Evolutionary conservation across 2,113 vertebrate species (phyloP), one percentile per base, ranked within the genome.

Genomic region (Philantomba maxwellii): DNA sequence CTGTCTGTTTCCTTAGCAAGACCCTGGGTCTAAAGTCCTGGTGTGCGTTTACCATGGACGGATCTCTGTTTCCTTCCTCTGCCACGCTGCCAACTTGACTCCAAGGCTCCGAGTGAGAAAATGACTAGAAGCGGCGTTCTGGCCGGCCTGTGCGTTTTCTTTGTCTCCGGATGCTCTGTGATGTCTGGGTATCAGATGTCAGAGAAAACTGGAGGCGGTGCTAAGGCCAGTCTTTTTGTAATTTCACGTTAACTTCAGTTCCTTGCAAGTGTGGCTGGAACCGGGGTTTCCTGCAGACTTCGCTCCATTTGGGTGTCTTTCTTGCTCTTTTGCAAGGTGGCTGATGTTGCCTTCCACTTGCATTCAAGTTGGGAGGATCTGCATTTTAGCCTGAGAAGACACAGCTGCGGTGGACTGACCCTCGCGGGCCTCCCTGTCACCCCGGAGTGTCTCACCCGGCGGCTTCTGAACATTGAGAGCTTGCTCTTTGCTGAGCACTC

Each of bases 171-270:
- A 58, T 85, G 7, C 70, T 33, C 26, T 16, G 6, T 82, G 89
- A 8, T 95, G 45, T 93, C 90, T 95, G 91, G 51, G 14, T 91
- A 87, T 96, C 80, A 57, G 95, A 70, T 95, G 97, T 96, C 91
- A 57, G 45, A 87, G 94, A 60, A 60, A 94, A 96, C 93, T 39
- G 81, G 73, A 90, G 89, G 93, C 17, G 85, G 93, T 70, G 25
- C 82, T 25, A 7, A 73, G 80, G 73, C 73, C 83, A 75, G 80
- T 90, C 87, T 47, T 92, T 90, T 88, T 78, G 36, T 93, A 8
- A n/a, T 81, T 97, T 93, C 53, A 9, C 85, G 26, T 92, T 91
- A 91, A 87, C 55, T 82, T 93, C 53, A 88, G 94, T 96, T 97
- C 96, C 93, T 94, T 94, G 87, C 81, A 90, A 87, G 57, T 81